Conservation (phyloP, 2,113 vertebrate species). For the Dermatemys mawii region DNA sequence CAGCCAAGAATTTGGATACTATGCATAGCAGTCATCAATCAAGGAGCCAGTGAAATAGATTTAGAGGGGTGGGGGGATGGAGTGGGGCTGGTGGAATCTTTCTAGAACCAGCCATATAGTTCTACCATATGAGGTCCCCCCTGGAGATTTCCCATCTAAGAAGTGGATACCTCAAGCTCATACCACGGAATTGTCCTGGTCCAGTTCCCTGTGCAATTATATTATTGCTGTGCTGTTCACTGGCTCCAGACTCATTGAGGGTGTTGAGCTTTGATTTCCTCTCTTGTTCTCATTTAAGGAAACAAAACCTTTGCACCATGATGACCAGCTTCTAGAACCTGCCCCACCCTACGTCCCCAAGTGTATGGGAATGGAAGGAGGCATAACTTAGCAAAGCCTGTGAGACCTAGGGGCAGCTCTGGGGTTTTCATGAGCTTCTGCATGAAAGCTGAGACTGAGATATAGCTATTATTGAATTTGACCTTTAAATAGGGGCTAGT, state of each 20-base stretch:
- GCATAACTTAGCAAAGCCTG: background rate
- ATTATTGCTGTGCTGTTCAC: background rate
- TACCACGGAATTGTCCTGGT: background rate
- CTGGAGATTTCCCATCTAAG: background rate
- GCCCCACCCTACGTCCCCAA: background rate
- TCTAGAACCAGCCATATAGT: accelerated
- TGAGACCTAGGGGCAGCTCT: background rate
- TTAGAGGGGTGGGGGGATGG: no score
- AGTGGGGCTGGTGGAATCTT: background rate
- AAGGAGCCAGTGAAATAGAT: background rate
- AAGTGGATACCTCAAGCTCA: background rate
- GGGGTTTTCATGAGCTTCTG: background rate
- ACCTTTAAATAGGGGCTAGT: background rate
- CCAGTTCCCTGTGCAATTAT: background rate
- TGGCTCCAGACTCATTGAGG: background rate
- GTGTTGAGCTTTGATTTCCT: background rate
- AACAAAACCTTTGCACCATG: background rate
- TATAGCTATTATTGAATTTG: background rate
- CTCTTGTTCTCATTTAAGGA: background rate
- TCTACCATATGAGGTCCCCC: background rate
- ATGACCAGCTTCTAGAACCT: background rate
- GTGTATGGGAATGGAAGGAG: background rate
- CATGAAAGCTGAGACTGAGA: background rate
- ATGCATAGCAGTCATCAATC: background rate
- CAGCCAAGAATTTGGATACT: background rate